A percentile compares a stretch with the other conserved stretches of the same genome.
Evolutionary conservation across 2,113 vertebrate species (phyloP).

Genomic region (Myocastor coypus): DNA sequence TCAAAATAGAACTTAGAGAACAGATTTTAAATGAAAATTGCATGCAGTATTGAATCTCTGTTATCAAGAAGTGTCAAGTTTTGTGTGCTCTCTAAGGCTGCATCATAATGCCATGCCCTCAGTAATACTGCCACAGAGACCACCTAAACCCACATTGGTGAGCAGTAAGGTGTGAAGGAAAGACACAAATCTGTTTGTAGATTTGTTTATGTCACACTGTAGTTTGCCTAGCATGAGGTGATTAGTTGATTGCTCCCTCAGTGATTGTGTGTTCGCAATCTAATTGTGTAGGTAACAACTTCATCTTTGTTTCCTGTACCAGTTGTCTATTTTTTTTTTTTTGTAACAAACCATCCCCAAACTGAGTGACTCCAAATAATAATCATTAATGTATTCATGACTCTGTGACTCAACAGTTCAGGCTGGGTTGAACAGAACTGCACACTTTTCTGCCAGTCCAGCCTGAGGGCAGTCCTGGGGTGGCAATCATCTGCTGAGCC

Average conservation of each 20-base stretch:
- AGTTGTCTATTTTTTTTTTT: background rate
- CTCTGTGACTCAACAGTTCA: background rate
- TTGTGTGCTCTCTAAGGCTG: background rate
- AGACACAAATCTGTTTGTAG: slow-evolving; percentile 5
- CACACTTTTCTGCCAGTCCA: background rate
- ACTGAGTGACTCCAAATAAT: background rate
- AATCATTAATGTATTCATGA: slow-evolving; percentile 3
- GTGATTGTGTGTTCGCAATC: background rate
- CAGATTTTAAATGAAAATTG: background rate
- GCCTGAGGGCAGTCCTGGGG: background rate
- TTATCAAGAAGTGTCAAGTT: background rate
- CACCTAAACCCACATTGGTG: background rate
- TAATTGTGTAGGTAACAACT: slow-evolving; percentile 55
- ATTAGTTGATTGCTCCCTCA: slow-evolving; percentile 55
- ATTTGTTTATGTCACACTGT: slow-evolving; percentile 18
- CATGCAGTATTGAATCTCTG: background rate
- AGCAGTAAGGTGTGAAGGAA: slow-evolving; percentile 46
- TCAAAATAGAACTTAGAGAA: background rate
- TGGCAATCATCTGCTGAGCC: background rate
- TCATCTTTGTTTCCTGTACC: slow-evolving; percentile 7
- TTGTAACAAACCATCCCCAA: background rate
- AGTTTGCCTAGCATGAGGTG: slow-evolving; percentile 11
- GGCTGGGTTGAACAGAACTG: background rate
- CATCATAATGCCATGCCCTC: background rate
- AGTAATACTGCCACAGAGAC: background rate